These are phyloP conservation scores for Struthidea cinerea DNA, from an alignment of 2,113 vertebrate genomes.

Conservation along the genomic window DNA sequence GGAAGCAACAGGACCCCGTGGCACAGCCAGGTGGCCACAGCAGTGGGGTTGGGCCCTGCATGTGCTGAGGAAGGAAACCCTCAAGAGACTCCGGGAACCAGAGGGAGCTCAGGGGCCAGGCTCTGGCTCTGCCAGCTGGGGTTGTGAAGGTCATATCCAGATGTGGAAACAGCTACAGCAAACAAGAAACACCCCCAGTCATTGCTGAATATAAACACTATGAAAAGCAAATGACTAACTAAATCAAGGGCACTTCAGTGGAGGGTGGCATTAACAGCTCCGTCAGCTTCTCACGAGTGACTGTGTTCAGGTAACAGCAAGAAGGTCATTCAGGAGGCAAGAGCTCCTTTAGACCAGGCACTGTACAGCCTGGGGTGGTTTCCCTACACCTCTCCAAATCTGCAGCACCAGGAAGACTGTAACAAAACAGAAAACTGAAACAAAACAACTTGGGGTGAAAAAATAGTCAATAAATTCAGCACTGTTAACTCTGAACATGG, in stretches of 20 bases:
- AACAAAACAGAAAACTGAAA: not conserved
- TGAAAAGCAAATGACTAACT: not conserved
- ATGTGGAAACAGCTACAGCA: not conserved
- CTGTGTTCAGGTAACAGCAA: not conserved
- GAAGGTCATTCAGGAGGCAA: not conserved
- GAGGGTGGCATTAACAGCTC: not conserved
- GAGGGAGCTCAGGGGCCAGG: not conserved
- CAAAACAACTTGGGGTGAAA: not conserved
- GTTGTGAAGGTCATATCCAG: not conserved
- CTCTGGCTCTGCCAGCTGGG: not conserved
- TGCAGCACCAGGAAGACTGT: not conserved
- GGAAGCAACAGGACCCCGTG: not conserved
- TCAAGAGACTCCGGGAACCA: not conserved
- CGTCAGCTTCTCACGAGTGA: not conserved
- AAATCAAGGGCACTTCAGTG: not conserved
- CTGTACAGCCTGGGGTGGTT: not conserved
- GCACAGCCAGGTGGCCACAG: rapidly evolving
- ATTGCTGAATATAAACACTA: not conserved
- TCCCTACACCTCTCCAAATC: not conserved
- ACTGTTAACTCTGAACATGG: not conserved
- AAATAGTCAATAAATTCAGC: not conserved
- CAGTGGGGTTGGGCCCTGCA: not conserved
- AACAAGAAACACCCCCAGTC: not conserved
- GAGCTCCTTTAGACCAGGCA: not conserved
- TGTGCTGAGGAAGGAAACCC: not conserved